phyloP scores from a whole-genome alignment of 2,888 invertebrate genomes.

The Steromphala cineraria region DNA sequence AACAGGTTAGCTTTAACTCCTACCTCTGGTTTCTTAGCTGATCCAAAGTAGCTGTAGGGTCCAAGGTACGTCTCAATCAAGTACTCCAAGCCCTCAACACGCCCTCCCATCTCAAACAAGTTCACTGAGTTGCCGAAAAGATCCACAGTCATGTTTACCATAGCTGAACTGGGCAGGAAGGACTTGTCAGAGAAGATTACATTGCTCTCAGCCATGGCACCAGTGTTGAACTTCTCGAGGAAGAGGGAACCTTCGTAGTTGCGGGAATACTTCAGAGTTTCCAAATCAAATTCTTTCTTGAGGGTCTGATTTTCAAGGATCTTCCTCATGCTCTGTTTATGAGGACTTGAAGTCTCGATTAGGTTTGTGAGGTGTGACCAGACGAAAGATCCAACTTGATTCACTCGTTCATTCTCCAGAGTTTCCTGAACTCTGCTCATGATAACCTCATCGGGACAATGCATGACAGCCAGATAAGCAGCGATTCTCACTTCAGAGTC shows the following conservation, averaged over 20 bases:
- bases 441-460: conserved; percentile 87
- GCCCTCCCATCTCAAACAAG: conserved; percentile 86
- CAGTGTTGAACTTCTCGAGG: conserved; percentile 87
- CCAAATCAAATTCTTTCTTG: conserved; percentile 87
- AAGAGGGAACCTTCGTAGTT: conserved; percentile 88
- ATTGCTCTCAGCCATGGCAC: conserved; percentile 71
- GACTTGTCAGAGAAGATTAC: conserved; percentile 72
- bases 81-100: conserved; percentile 90
- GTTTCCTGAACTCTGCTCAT: conserved; percentile 82
- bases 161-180: conserved; percentile 72
- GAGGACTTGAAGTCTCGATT: conserved; percentile 88
- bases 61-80: conserved; percentile 90
- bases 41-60: conserved; percentile 78
- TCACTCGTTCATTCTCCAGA: conserved; percentile 57
- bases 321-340: conserved; percentile 88
- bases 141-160: conserved; percentile 74
- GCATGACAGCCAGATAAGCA: conserved; percentile 91
- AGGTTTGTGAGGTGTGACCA: conserved; percentile 95
- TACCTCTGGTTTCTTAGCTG: conserved; percentile 10
- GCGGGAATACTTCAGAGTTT: conserved; percentile 91
- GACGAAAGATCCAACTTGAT: conserved; percentile 94
- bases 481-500: conserved; percentile 91
- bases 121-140: conserved; percentile 89
- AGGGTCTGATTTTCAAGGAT: conserved; percentile 87
- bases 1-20: not conserved